phyloP scores from a whole-genome alignment of 2,113 vertebrate species.

The Lophotis ruficrista region DNA sequence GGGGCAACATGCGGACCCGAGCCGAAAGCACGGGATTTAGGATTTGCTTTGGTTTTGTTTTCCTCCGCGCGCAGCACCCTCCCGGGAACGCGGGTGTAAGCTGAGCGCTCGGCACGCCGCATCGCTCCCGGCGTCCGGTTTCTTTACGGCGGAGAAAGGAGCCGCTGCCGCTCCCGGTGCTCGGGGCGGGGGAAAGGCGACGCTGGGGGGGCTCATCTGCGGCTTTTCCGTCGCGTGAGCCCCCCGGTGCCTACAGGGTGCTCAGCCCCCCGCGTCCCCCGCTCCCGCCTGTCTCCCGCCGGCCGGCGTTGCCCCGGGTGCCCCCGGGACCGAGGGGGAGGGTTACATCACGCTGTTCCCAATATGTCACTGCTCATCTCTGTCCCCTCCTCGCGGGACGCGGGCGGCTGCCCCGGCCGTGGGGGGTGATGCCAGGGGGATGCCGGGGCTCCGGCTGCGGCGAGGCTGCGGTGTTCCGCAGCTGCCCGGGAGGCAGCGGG shows the following conservation, averaged over 20 bases:
- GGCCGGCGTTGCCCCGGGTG: background rate
- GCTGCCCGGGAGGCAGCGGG: background rate
- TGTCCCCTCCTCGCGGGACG: background rate
- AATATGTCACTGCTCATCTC: background rate
- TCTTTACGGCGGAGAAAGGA: background rate
- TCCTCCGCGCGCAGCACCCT: fast-evolving
- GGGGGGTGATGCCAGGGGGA: background rate
- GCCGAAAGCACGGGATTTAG: fast-evolving
- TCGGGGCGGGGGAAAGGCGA: no score
- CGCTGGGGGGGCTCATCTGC: fast-evolving
- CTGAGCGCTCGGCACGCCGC: no score
- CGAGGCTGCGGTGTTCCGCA: background rate
- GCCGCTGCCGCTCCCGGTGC: background rate
- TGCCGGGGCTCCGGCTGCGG: background rate
- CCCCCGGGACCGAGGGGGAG: background rate
- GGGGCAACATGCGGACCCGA: fast-evolving
- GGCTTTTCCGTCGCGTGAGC: background rate
- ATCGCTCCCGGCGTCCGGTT: fast-evolving
- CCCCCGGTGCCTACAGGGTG: no score
- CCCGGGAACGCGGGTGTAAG: fast-evolving
- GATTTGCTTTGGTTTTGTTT: background rate
- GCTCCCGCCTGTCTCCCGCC: background rate
- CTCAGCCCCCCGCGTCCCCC: fast-evolving
- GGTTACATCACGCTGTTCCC: background rate
- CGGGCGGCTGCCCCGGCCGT: background rate